Evolutionary conservation across 2,888 invertebrate genomes (phyloP).

Genomic region (Drosophila rubida): DNA sequence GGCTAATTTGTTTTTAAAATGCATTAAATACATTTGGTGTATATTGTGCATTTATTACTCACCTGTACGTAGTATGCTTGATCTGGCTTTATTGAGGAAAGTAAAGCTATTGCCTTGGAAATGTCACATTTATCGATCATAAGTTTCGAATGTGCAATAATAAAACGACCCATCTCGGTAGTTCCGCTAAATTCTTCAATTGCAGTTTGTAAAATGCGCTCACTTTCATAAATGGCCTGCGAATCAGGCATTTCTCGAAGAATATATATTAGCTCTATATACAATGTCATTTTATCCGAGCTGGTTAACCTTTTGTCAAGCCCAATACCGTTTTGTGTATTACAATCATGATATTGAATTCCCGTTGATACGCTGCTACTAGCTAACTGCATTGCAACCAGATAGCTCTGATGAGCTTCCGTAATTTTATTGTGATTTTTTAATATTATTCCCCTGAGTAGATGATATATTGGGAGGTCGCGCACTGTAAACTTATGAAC

Average conservation of each 20-base stretch:
- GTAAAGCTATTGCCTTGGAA: slow-evolving; percentile 91
- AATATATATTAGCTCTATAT: slow-evolving; percentile 92
- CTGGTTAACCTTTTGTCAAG: slow-evolving; percentile 85
- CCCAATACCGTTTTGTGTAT: slow-evolving; percentile 14
- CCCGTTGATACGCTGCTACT: slow-evolving; percentile 82
- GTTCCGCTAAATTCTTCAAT: slow-evolving; percentile 90
- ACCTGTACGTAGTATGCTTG: slow-evolving; percentile 93
- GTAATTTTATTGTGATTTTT: slow-evolving; percentile 90
- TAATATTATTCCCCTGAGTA: slow-evolving; percentile 93
- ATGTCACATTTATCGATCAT: slow-evolving; percentile 92
- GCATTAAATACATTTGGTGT: too few species aligned
- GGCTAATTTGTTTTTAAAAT: too few species aligned
- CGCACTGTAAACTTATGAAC: slow-evolving; percentile 97
- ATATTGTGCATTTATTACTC: too few species aligned
- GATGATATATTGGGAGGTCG: slow-evolving; percentile 95
- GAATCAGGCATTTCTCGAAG: slow-evolving; percentile 62
- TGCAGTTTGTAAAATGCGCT: slow-evolving; percentile 90
- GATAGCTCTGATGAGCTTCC: slow-evolving; percentile 91
- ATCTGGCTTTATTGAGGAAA: slow-evolving; percentile 91
- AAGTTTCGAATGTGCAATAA: slow-evolving; percentile 94
- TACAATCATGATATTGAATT: slow-evolving; percentile 28
- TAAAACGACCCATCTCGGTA: slow-evolving; percentile 93
- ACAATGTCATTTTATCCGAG: slow-evolving; percentile 93
- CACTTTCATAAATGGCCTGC: slow-evolving; percentile 89
- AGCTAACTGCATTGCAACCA: slow-evolving; percentile 90